These are phyloP conservation scores for Chromobotia macracanthus DNA, from an alignment of 2,797 vertebrate genomes.

Conservation along the genomic window DNA sequence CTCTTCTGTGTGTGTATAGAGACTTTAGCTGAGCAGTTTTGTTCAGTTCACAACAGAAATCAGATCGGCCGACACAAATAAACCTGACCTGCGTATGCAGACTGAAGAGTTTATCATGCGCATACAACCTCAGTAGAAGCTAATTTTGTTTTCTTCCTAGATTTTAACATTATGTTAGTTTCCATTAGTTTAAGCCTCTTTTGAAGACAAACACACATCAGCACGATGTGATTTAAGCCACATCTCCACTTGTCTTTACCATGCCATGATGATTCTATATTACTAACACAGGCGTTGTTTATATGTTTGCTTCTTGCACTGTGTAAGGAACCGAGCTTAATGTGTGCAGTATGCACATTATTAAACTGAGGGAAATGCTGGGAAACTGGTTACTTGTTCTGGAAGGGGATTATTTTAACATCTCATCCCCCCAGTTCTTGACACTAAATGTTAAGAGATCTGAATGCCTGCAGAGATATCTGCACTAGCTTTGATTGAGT, in stretches of 20 bases:
- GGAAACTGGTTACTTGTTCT: constrained; percentile 51
- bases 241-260: neutral
- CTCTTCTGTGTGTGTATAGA: neutral
- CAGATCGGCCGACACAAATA: constrained; percentile 48
- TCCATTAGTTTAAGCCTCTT: neutral
- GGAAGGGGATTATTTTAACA: constrained; percentile 45
- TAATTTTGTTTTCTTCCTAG: constrained; percentile 5
- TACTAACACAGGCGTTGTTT: constrained; percentile 25
- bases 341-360: constrained; percentile 39
- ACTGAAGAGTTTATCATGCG: constrained; percentile 45
- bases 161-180: neutral
- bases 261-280: neutral
- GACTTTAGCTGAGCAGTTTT: constrained; percentile 1
- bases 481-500: constrained; percentile 40
- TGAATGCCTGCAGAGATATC: constrained; percentile 26
- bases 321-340: constrained; percentile 17
- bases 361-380: constrained; percentile 51
- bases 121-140: constrained; percentile 15
- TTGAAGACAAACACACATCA: neutral
- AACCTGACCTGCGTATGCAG: constrained; percentile 39
- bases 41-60: constrained; percentile 30
- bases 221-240: constrained; percentile 4
- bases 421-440: constrained; percentile 50
- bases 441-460: constrained; percentile 29
- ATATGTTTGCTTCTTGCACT: constrained; percentile 39